These are phyloP conservation scores for Halyomorpha halys DNA, from an alignment of 1,140 invertebrate genomes.

Conservation along the genomic window DNA sequence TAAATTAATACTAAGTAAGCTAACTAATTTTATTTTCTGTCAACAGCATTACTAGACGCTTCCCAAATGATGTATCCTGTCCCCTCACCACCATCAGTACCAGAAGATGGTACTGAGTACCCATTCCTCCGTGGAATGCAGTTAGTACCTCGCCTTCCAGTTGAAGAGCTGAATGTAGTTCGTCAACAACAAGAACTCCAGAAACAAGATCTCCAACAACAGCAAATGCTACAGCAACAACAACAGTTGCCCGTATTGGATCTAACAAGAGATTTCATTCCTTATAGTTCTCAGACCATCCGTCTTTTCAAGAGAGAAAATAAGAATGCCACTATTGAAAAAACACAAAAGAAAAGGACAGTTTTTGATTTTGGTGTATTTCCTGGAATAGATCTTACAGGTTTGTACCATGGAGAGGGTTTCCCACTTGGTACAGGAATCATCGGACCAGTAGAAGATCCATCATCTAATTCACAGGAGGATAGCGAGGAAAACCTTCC, in stretches of 20 bases:
- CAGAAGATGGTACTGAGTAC: conserved; percentile 20
- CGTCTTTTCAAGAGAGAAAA: conserved; percentile 38
- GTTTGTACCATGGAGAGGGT: conserved; percentile 26
- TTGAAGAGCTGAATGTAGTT: conserved; percentile 28
- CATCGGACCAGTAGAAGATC: neutral
- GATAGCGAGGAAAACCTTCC: conserved; percentile 33
- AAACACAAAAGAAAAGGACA: conserved; percentile 31
- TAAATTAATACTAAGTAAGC: neutral
- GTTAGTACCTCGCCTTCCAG: conserved; percentile 29
- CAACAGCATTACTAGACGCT: neutral
- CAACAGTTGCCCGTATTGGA: conserved; percentile 16
- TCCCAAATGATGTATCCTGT: neutral
- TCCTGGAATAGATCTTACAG: conserved; percentile 24
- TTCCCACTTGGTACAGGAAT: conserved; percentile 23
- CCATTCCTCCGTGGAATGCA: conserved; percentile 28
- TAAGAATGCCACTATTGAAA: conserved; percentile 37
- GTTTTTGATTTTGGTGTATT: conserved; percentile 17
- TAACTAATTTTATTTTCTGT: neutral
- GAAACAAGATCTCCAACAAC: conserved; percentile 21
- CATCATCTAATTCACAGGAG: conserved; percentile 29
- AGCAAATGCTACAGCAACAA: conserved; percentile 1
- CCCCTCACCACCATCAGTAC: neutral
- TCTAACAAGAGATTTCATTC: neutral
- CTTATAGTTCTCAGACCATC: conserved; percentile 24
- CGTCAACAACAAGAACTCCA: conserved; percentile 23